Percentiles rank a stretch among this genome's conserved stretches.
Evolutionary conservation across 2,113 vertebrate species (phyloP).

Genomic region (Podarcis muralis): DNA sequence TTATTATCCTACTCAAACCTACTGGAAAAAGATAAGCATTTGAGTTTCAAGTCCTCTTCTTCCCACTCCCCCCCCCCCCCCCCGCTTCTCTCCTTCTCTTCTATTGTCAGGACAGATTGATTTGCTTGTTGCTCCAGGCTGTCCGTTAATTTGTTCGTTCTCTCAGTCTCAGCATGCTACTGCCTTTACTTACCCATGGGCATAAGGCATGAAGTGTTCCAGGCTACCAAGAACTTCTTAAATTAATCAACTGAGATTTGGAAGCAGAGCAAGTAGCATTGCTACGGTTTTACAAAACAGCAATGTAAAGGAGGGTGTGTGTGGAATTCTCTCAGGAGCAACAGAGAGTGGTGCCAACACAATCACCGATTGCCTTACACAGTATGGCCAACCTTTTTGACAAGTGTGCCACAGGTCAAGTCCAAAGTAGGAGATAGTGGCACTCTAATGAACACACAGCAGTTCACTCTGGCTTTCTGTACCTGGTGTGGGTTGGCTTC

Average conservation of each 20-base stretch:
- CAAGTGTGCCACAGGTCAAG: neutral
- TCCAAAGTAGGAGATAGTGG: neutral
- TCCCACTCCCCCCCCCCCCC: conserved; percentile 8
- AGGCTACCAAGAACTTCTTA: conserved; percentile 55
- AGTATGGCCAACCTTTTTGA: neutral
- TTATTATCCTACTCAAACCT: conserved; percentile 56
- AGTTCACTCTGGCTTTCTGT: neutral
- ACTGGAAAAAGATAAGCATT: conserved; percentile 56
- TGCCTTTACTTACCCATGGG: conserved; percentile 45
- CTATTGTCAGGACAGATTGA: conserved; percentile 59
- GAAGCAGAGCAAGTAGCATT: conserved; percentile 43
- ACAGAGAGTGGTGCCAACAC: conserved; percentile 1
- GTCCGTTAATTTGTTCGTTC: conserved; percentile 59
- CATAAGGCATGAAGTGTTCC: conserved; percentile 51
- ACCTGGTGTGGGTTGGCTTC: no score
- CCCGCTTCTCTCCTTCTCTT: conserved; percentile 48
- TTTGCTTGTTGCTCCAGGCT: conserved; percentile 54
- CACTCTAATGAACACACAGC: neutral
- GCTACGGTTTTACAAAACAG: conserved; percentile 33
- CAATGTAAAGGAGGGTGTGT: conserved; percentile 24
- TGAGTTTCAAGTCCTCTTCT: conserved; percentile 38
- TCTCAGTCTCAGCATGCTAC: conserved; percentile 34
- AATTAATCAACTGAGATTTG: conserved; percentile 57
- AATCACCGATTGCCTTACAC: conserved; percentile 10
- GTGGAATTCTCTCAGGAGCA: neutral